Conservation (phyloP, 1,140 invertebrate genomes). For the Drosophila gunungcola region DNA sequence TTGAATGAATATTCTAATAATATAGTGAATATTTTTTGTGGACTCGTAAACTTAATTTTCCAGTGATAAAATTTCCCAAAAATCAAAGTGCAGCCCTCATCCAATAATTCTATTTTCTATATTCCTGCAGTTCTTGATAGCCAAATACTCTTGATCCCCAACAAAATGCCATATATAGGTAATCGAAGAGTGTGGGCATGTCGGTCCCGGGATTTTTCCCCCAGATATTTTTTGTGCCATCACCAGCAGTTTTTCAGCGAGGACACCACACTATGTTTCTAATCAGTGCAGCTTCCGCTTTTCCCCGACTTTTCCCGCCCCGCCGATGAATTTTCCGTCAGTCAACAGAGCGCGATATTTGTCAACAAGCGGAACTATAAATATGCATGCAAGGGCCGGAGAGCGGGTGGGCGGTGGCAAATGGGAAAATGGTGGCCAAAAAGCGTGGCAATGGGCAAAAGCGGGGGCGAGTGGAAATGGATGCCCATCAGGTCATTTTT, state of each 20-base stretch:
- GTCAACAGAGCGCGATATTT: conserved; percentile 77
- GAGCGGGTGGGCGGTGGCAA: not conserved
- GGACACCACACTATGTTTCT: conserved; percentile 69
- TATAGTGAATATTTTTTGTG: too few relatives aligned
- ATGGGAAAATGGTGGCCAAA: conserved; percentile 15
- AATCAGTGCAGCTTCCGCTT: conserved; percentile 77
- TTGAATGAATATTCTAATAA: too few relatives aligned
- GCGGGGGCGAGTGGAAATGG: conserved; percentile 6
- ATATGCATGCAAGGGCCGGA: conserved; percentile 59
- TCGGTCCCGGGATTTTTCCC: not conserved
- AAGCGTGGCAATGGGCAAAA: not conserved
- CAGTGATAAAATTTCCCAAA: too few relatives aligned
- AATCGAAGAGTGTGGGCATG: conserved; percentile 2
- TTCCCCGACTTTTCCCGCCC: conserved; percentile 1
- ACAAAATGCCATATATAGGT: not conserved
- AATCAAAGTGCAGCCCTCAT: not conserved
- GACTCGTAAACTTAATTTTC: too few relatives aligned
- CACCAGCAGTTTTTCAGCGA: conserved; percentile 35
- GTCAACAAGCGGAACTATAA: conserved; percentile 83
- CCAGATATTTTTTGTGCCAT: conserved; percentile 18
- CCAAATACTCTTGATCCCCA: conserved; percentile 3
- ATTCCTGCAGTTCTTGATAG: not conserved
- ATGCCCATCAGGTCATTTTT: conserved; percentile 1
- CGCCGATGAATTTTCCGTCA: conserved; percentile 41
- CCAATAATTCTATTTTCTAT: not conserved